Evolutionary conservation across 2,113 vertebrate species (phyloP), one percentile per base, ranked within the genome.

Genomic region (Athene noctua): DNA sequence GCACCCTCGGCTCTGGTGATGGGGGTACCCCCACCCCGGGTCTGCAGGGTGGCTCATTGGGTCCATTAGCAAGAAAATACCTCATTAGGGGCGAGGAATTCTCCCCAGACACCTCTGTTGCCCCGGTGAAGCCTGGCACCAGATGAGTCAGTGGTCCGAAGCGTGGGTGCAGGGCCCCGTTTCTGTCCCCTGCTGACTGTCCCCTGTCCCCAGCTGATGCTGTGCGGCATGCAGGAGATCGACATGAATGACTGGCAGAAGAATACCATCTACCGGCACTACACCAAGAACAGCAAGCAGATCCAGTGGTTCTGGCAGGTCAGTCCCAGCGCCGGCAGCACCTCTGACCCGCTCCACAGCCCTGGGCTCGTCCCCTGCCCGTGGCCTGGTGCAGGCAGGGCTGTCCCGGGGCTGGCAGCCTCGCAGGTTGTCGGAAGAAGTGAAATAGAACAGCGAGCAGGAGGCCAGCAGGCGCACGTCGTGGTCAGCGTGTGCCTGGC

Each of bases 291-390:
- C 98, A 99, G 99, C 99, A 99, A 99, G 96, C 99, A 99, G 97
- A 99, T 99, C 97, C 99, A 99, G 97, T 99, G 99, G 99, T 99
- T 99, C 98, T 99, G 99, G 99, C 99, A 99, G 99, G 99, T 99
- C 92, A 57, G 98, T 90, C 47, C 38, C 51, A 15, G 19, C 2
- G 2, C 59, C 10, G 2, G 61, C 54, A 38, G 10, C 11, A 6
- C 34, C 81, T 32, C 19, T 10, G 14, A 34, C 49, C 77, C 3
- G 2, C 57, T 54, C 29, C 27, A 3, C 58, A 12, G 46, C 7
- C 17, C 84, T 2, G 30, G 57, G 23, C 7, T 9, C 4, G 5
- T 57, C 66, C 63, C 47, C 29, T 34, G 62, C 68, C 22, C 5
- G 1, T 8, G 68, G 36, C 51, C 30, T 3, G 13, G 25, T 40